phyloP scores from a whole-genome alignment of 2,797 vertebrate species.

The Eospalax fontanierii region DNA sequence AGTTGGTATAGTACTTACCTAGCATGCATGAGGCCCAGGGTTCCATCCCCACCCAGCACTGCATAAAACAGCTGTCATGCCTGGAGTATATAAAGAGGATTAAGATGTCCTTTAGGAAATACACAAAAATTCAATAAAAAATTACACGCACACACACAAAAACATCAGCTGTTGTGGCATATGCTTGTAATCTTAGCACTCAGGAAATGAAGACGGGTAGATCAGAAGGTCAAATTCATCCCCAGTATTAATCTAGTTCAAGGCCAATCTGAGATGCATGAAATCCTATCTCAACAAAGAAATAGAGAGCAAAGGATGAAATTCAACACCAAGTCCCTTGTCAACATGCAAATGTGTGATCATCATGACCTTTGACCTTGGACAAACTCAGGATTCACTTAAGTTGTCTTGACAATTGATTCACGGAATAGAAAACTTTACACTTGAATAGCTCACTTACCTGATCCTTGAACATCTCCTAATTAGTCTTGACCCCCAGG shows the following conservation, averaged over 20 bases:
- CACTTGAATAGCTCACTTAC: background rate
- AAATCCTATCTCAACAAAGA: background rate
- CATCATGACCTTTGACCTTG: no score
- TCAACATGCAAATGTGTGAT: slow-evolving; percentile 3
- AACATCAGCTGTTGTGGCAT: background rate
- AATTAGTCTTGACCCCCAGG: background rate
- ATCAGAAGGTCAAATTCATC: background rate
- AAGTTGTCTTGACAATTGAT: background rate
- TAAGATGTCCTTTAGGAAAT: no score
- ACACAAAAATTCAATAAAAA: no score
- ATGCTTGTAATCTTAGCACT: background rate
- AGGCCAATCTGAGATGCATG: background rate
- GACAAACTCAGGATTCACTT: background rate
- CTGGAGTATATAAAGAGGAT: no score
- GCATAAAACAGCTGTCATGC: no score
- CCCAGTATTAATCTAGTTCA: background rate
- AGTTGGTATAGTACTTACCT: background rate
- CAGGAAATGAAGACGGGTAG: background rate
- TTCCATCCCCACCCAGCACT: no score
- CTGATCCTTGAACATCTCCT: slow-evolving; percentile 6
- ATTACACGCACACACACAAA: background rate
- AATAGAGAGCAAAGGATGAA: background rate
- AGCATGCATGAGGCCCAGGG: no score
- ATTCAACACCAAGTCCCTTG: background rate
- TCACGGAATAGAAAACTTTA: slow-evolving; percentile 22